Evolutionary conservation across 2,113 vertebrate genomes (phyloP), one percentile per base, ranked within the genome.

Genomic region (Illadopsis cleaveri): DNA sequence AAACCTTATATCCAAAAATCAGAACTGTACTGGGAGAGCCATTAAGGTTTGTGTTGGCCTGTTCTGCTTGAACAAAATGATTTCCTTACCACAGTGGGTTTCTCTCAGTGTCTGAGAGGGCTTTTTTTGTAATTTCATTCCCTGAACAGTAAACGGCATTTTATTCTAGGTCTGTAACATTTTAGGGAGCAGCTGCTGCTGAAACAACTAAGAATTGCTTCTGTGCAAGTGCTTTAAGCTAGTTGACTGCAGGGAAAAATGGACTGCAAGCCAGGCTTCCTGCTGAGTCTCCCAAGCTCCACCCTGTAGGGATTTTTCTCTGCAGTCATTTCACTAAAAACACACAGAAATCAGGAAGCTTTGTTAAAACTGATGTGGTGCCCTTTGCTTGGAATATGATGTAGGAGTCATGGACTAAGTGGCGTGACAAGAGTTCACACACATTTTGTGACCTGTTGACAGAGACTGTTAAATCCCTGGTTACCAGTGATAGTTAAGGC

Each of bases 101-200:
- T 66, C 27, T 68, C 45, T 69, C 8, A 5, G 30, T 80, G 25
- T n/a, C n/a, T 14, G 12, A 48, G 25, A 69, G 70, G 27, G 7
- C 2, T 61, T 31, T 57, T 57, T 61, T 57, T 1, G 4, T 16
- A 6, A 24, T 61, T 61, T 77, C 19, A 51, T 20, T 6, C 22
- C 18, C 7, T 8, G 4, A 7, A 21, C 37, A 48, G 5, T 37
- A 33, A 75, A 82, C 1, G 0, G 0, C 16, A 19, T 9, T 38
- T 88, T 56, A 28, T 27, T 76, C 27, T 53, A 72, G 7, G 16
- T 81, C 15, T 71, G n/a, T 69, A 91, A 42, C 22, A 38, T 25
- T 54, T 68, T 35, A 30, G 40, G 17, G 17, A 66, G 25, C 11
- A 14, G 12, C 45, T 76, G 70, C 57, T 88, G 30, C 48, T 61